Percentiles rank a stretch among this genome's conserved stretches.
Conservation (phyloP, 2,113 vertebrate genomes). For the Rhagologus leucostigma region DNA sequence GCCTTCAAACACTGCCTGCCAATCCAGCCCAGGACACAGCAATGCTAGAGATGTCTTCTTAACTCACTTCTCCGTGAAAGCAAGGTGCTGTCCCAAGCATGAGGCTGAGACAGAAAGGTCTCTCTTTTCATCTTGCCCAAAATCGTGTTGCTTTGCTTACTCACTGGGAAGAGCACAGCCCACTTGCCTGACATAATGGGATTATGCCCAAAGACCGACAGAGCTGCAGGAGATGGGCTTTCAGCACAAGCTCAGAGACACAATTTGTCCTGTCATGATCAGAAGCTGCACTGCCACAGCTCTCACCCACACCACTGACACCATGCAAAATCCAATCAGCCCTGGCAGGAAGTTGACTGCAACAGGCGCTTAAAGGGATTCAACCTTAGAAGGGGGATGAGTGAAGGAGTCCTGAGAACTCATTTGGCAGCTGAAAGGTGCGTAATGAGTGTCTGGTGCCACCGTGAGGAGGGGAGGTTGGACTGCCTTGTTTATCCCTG, state of each 20-base stretch:
- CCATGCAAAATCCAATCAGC: background rate
- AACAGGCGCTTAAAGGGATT: background rate
- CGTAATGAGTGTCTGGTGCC: background rate
- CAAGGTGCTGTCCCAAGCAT: background rate
- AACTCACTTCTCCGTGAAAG: background rate
- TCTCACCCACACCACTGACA: background rate
- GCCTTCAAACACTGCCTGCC: background rate
- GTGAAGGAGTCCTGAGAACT: background rate
- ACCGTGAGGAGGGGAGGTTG: background rate
- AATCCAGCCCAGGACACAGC: background rate
- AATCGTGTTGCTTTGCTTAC: background rate
- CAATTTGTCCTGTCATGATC: background rate
- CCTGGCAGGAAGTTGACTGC: background rate
- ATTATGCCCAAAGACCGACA: background rate
- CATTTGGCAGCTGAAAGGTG: background rate
- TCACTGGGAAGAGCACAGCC: background rate
- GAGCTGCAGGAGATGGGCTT: background rate
- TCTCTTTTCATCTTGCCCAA: background rate
- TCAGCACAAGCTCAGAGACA: background rate
- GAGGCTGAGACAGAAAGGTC: background rate
- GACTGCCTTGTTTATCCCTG: background rate
- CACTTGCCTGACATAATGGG: background rate
- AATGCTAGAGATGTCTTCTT: background rate
- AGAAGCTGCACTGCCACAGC: background rate
- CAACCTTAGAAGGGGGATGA: background rate